These are phyloP conservation scores for Vulpes ferrilata DNA, from an alignment of 2,113 vertebrate species.

Conservation along the genomic window DNA sequence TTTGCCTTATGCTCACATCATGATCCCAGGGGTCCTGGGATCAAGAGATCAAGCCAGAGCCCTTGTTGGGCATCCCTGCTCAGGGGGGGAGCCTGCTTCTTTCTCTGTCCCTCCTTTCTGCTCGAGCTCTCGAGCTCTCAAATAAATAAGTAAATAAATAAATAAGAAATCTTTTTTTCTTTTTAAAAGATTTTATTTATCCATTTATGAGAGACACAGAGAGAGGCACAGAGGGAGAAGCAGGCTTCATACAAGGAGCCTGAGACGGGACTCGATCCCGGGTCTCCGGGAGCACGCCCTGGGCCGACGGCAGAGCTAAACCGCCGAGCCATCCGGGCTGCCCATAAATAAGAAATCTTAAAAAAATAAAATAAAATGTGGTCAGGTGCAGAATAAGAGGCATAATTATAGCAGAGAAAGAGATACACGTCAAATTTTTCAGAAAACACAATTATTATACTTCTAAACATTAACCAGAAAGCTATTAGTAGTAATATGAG, in stretches of 20 bases:
- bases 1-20: neutral
- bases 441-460: neutral
- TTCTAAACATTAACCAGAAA: conserved; percentile 48
- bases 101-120: neutral
- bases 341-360: neutral
- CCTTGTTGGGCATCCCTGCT: neutral
- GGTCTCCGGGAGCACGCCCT: no score
- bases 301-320: no score
- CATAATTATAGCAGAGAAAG: neutral
- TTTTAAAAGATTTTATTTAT: no score
- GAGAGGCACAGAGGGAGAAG: no score
- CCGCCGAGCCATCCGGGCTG: no score
- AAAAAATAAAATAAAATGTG: neutral
- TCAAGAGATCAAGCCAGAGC: neutral
- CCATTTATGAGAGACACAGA: no score
- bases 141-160: neutral
- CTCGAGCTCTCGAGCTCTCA: neutral
- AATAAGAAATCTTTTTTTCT: neutral
- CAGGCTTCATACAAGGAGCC: no score
- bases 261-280: no score
- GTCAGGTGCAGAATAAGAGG: conserved; percentile 12
- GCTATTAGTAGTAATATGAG: neutral
- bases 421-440: neutral
- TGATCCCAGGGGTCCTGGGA: neutral
- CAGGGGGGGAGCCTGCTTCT: neutral